Base-by-base conservation (phyloP, 1,140 invertebrate species). In the Lutraria rhynchaena region DNA sequence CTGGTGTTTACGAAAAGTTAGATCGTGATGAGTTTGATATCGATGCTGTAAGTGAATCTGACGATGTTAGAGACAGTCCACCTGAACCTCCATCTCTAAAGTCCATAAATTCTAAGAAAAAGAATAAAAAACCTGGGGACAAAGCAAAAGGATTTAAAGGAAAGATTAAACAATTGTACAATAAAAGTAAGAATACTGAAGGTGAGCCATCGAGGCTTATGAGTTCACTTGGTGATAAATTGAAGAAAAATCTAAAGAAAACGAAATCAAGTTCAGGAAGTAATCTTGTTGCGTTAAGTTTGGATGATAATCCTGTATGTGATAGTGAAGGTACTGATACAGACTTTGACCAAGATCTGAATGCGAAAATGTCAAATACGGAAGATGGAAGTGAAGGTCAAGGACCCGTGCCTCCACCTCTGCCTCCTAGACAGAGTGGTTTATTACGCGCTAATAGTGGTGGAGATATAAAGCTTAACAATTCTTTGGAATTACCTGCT, bases 171-270 rank as follows among this genome's bases (percentile, higher is more conserved):
- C 57, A 81, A 49, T 53, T 81, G 13, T 81, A 74, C 31, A 35
- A n/a, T 51, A 71, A 71, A 46, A 44, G 77, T 67, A 31, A 31
- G 49, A 49, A 22, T 31, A 5, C 55, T 22, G 4, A 35, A 27
- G 5, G 9, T 1, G 49, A 55, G 33, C 55, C 74, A 35, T 17
- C 60, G 24, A 60, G 74, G 37, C 24, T 77, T 1, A 65, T 77
- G 74, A 65, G 60, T 65, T 37, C n/a, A 3, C 11, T 73, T 24
- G 69, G 69, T 58, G 69, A 44, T 57, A 81, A 81, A 71, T 53
- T 81, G n/a, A 71, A 55, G n/a, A 75, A 55, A 27, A 80, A 73
- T 15, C 55, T 81, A 9, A 81, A 81, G 29, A 81, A 81, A 49
- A 63, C 55, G 9, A 81, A 81, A 55, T 41, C 58, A 19, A 51